Evolutionary conservation across 2,113 vertebrate genomes (phyloP).

Genomic region (Macaca nemestrina): DNA sequence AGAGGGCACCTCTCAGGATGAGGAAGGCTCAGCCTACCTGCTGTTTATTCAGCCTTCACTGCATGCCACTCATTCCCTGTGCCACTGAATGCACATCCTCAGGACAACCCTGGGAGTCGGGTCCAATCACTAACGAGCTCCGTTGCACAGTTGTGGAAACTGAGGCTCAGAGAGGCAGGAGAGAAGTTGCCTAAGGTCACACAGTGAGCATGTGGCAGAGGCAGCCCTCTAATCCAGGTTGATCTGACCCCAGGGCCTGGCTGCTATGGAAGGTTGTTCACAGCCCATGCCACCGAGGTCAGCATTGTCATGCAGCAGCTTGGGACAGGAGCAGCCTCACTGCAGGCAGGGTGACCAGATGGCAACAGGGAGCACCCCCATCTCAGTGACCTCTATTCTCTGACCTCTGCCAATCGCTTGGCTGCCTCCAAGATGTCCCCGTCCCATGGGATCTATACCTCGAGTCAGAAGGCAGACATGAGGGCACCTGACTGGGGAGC

Average conservation of each 20-base stretch:
- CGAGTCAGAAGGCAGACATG: not conserved
- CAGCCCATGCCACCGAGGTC: not conserved
- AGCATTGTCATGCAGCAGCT: not conserved
- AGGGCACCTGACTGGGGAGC: too few relatives aligned
- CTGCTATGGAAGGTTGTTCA: not conserved
- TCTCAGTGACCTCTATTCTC: not conserved
- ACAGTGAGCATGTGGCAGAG: not conserved
- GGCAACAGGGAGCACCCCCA: not conserved
- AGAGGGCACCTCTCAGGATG: not conserved
- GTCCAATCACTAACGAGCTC: not conserved
- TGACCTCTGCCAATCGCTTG: not conserved
- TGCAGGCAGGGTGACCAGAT: not conserved
- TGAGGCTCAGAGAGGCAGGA: not conserved
- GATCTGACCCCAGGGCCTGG: not conserved
- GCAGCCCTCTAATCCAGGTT: not conserved
- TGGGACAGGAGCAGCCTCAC: not conserved
- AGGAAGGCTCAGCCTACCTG: not conserved
- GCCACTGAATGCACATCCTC: not conserved
- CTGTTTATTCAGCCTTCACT: not conserved
- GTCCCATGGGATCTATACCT: not conserved
- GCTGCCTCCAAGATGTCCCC: not conserved
- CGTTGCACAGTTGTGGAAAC: not conserved
- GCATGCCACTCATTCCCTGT: fast-evolving
- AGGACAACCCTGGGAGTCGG: not conserved
- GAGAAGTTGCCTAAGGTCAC: not conserved